Evolutionary conservation across 2,888 invertebrate species (phyloP).

Genomic region (Abrostola tripartita): DNA sequence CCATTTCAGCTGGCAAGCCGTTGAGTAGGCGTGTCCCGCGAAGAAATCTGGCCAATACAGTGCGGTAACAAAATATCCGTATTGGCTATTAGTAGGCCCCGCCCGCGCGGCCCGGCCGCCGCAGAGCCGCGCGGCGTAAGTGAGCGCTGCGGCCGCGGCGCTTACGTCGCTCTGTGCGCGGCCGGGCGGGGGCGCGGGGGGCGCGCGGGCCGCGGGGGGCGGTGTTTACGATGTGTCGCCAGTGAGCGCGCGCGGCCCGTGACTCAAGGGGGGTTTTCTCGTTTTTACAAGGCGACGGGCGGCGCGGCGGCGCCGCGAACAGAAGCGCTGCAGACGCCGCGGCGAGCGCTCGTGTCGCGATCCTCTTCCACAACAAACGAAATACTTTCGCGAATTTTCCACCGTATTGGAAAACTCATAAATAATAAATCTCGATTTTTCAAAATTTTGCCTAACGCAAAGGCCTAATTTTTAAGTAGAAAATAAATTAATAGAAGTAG

Average conservation of each 20-base stretch:
- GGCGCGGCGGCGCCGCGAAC: constrained; percentile 68
- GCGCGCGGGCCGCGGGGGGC: constrained; percentile 62
- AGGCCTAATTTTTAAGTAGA: constrained; percentile 64
- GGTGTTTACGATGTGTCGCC: constrained; percentile 67
- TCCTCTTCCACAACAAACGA: constrained; percentile 32
- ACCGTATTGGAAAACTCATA: constrained; percentile 57
- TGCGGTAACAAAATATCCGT: constrained; percentile 88
- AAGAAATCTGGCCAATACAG: constrained; percentile 90
- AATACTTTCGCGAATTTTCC: constrained; percentile 68
- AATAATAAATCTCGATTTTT: constrained; percentile 38
- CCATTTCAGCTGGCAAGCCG: constrained; percentile 60
- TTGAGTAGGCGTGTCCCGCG: constrained; percentile 83
- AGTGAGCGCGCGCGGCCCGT: constrained; percentile 57
- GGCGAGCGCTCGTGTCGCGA: constrained; percentile 79
- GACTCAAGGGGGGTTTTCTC: constrained; percentile 67
- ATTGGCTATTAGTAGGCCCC: constrained; percentile 89
- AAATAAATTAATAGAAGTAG: constrained; percentile 35
- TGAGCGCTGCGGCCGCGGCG: constrained; percentile 33
- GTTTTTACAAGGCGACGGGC: constrained; percentile 71
- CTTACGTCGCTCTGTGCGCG: constrained; percentile 59
- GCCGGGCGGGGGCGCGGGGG: constrained; percentile 41
- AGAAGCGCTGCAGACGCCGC: constrained; percentile 84
- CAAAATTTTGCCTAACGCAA: constrained; percentile 35
- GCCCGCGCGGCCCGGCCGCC: constrained; percentile 73
- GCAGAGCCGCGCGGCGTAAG: constrained; percentile 56